Evolutionary conservation across 2,113 vertebrate genomes (phyloP).

Genomic region (crab-eating macaque (Macaca fascicularis)): DNA sequence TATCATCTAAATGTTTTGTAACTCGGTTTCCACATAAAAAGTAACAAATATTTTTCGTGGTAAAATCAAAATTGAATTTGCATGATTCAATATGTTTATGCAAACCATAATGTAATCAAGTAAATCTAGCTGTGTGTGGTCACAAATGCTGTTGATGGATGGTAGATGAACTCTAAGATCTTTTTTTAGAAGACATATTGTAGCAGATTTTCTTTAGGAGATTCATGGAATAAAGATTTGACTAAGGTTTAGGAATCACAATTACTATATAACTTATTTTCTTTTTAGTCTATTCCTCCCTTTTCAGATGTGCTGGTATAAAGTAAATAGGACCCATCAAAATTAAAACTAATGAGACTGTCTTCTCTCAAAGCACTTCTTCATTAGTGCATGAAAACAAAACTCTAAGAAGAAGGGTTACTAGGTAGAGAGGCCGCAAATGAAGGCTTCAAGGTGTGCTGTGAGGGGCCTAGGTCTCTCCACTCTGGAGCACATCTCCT

Average conservation of each 20-base stretch:
- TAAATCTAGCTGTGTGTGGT: neutral
- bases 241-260: neutral
- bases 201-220: neutral
- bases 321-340: neutral
- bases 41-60: neutral
- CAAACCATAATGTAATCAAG: neutral
- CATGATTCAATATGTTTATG: neutral
- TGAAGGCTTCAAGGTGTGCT: neutral
- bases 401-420: neutral
- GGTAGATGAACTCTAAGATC: neutral
- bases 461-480: fast-evolving
- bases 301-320: neutral
- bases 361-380: neutral
- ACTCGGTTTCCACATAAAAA: conserved; percentile 31
- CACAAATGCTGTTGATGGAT: neutral
- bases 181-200: neutral
- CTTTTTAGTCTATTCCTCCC: neutral
- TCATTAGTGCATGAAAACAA: neutral
- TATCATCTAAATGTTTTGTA: neutral
- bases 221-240: conserved; percentile 2
- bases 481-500: neutral
- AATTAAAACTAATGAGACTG: neutral
- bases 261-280: neutral
- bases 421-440: neutral
- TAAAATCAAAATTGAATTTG: conserved; percentile 50